These are phyloP conservation scores for Stictocephala bisonia DNA, from an alignment of 2,888 invertebrate species.

Conservation along the genomic window DNA sequence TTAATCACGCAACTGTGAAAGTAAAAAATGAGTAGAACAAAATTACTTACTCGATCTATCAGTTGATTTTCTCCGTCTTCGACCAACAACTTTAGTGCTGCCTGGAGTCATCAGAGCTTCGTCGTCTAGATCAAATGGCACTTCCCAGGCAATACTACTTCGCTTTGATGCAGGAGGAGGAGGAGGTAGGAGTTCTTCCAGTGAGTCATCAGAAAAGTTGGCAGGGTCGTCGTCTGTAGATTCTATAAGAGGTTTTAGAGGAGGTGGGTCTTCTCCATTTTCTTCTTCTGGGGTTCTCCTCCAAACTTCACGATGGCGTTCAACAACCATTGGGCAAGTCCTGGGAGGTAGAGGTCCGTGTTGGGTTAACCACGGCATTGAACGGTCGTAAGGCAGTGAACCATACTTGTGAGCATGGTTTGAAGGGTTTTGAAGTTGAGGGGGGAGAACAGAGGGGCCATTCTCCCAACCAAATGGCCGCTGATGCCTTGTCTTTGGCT, in stretches of 20 bases:
- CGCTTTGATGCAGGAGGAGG: slow-evolving; percentile 72
- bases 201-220: slow-evolving; percentile 84
- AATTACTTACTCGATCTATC: slow-evolving; percentile 65
- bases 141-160: slow-evolving; percentile 89
- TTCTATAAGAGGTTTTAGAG: slow-evolving; percentile 51
- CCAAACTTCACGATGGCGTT: slow-evolving; percentile 83
- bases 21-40: background rate
- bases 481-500: slow-evolving; percentile 82
- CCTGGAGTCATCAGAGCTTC: slow-evolving; percentile 76
- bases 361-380: slow-evolving; percentile 64
- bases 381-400: slow-evolving; percentile 74
- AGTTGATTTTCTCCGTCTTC: slow-evolving; percentile 66
- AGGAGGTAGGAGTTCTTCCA: slow-evolving; percentile 80
- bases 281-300: slow-evolving; percentile 66
- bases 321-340: slow-evolving; percentile 77
- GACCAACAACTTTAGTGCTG: slow-evolving; percentile 72
- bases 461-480: slow-evolving; percentile 81
- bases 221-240: slow-evolving; percentile 61
- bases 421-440: slow-evolving; percentile 63
- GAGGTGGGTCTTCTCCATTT: slow-evolving; percentile 51
- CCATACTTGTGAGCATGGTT: slow-evolving; percentile 73
- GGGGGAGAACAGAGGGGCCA: slow-evolving; percentile 66
- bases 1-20: too few species aligned
- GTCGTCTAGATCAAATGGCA: slow-evolving; percentile 76
- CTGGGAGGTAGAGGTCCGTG: slow-evolving; percentile 67